Conservation (phyloP, 2,797 vertebrate genomes). For the Yasuhikotakia modesta region DNA sequence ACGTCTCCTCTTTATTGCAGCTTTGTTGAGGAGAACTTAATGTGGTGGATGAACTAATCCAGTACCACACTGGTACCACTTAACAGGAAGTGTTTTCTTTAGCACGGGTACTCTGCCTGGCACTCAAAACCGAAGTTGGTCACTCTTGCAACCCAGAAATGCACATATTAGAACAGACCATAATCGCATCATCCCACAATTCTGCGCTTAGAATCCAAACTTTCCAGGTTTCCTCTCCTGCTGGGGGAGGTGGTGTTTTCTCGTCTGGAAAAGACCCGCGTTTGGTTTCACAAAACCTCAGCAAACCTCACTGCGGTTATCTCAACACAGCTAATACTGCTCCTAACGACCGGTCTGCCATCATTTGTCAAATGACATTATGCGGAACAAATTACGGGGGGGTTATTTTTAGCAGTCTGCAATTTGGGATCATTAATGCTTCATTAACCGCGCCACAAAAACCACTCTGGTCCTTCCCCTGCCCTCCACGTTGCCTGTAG, state of each 20-base stretch:
- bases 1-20: not conserved
- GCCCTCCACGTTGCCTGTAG: not conserved
- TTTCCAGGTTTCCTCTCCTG: conserved; percentile 67
- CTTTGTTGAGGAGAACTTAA: conserved; percentile 1
- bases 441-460: conserved; percentile 66
- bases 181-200: conserved; percentile 77
- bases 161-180: conserved; percentile 75
- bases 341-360: conserved; percentile 67
- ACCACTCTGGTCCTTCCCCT: conserved; percentile 50
- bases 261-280: conserved; percentile 67
- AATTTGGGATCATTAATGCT: conserved; percentile 66
- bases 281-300: conserved; percentile 62
- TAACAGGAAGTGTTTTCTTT: not conserved
- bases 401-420: conserved; percentile 64
- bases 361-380: conserved; percentile 63
- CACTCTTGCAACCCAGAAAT: conserved; percentile 75
- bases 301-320: conserved; percentile 62
- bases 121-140: conserved; percentile 59
- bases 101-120: not conserved
- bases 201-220: conserved; percentile 68
- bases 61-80: conserved; percentile 1
- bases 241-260: conserved; percentile 61
- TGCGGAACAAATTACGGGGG: conserved; percentile 60
- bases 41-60: conserved; percentile 1
- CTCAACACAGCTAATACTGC: conserved; percentile 67